Conservation (phyloP, 2,888 invertebrate species). For the Sarcophaga carnaria region DNA sequence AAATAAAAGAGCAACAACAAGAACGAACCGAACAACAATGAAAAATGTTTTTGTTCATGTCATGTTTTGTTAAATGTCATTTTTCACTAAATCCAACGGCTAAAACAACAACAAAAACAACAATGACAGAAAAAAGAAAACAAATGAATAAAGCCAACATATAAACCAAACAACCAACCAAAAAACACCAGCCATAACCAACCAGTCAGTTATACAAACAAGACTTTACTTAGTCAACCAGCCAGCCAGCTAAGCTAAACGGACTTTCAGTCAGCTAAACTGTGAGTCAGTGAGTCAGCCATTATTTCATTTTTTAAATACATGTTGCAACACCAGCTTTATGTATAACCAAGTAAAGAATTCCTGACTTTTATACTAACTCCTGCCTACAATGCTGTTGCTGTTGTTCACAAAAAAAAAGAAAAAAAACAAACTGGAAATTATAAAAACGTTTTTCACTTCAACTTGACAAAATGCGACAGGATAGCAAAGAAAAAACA, state of each 20-base stretch:
- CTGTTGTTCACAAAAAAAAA: too few species aligned
- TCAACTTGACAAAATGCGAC: slow-evolving; percentile 33
- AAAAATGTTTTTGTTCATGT: slow-evolving; percentile 54
- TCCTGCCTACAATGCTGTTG: slow-evolving; percentile 50
- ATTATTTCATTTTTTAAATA: slow-evolving; percentile 1
- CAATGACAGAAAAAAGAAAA: too few species aligned
- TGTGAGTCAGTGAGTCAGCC: too few species aligned
- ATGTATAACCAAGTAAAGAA: slow-evolving; percentile 20
- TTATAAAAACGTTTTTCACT: slow-evolving; percentile 47
- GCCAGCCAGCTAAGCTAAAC: too few species aligned
- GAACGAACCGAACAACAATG: background rate
- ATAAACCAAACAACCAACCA: too few species aligned
- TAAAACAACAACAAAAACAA: background rate
- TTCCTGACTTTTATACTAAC: background rate
- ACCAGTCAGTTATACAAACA: too few species aligned
- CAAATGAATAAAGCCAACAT: too few species aligned
- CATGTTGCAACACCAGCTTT: slow-evolving; percentile 48
- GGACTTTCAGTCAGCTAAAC: too few species aligned
- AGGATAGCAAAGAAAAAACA: background rate
- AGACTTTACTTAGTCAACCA: too few species aligned
- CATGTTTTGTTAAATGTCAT: slow-evolving; percentile 47
- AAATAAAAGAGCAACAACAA: slow-evolving; percentile 5
- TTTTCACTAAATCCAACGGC: slow-evolving; percentile 31
- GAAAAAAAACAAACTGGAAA: background rate
- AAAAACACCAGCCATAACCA: too few species aligned